Evolutionary conservation across 2,113 vertebrate species (phyloP).

Genomic region (Malurus alboscapulatus): DNA sequence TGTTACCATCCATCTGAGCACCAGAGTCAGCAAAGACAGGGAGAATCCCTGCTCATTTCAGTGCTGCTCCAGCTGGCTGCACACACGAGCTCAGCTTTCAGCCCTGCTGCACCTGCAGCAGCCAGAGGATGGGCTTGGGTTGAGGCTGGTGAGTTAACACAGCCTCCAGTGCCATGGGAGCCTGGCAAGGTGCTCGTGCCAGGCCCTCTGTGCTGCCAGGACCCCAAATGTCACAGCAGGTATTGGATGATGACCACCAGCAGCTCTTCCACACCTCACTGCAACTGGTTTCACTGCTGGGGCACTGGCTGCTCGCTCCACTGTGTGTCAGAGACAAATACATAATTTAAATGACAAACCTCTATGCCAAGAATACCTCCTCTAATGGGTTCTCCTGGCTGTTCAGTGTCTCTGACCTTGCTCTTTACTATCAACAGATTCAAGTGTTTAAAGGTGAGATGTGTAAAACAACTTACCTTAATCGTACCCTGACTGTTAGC

Average conservation of each 20-base stretch:
- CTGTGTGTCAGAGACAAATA: neutral
- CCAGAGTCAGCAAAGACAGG: neutral
- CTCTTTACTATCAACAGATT: neutral
- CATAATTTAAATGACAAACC: constrained; percentile 9
- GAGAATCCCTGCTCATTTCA: neutral
- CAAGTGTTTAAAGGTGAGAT: constrained; percentile 17
- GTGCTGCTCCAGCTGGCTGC: neutral
- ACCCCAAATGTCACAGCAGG: neutral
- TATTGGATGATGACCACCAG: neutral
- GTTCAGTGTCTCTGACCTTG: neutral
- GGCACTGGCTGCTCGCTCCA: neutral
- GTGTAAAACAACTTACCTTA: constrained; percentile 84
- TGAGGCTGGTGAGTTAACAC: fast-evolving
- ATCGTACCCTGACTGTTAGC: constrained; percentile 99
- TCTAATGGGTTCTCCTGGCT: neutral
- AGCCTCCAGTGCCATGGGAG: neutral
- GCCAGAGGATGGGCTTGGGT: neutral
- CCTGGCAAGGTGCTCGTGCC: neutral
- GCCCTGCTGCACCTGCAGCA: neutral
- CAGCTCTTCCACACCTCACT: neutral
- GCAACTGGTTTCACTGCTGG: neutral
- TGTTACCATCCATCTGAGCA: neutral
- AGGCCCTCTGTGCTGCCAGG: neutral
- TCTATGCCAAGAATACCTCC: neutral
- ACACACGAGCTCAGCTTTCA: neutral